A percentile compares a stretch with the other conserved stretches of the same genome.
Conservation (phyloP, 2,797 vertebrate genomes). For the Tolypeutes matacus region DNA sequence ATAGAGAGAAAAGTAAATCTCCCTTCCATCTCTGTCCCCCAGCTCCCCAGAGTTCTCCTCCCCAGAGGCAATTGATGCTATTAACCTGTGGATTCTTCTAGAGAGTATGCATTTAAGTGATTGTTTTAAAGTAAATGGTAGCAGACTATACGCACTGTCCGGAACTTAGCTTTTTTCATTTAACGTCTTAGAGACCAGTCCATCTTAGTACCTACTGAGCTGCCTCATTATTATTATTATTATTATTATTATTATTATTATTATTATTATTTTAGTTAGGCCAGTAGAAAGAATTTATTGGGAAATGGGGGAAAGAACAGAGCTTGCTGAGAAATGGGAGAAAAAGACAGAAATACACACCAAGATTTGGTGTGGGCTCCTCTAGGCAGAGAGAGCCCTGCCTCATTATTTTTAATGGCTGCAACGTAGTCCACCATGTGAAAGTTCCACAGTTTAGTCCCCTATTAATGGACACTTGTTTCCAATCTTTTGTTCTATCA, state of each 20-base stretch:
- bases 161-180: not conserved
- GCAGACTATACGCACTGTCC: not conserved
- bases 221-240: no score
- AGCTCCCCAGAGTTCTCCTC: not conserved
- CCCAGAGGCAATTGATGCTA: not conserved
- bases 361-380: no score
- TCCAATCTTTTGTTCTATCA: conserved; percentile 42
- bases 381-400: not conserved
- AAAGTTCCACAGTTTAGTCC: conserved; percentile 35
- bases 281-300: no score
- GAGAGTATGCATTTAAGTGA: not conserved
- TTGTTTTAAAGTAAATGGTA: not conserved
- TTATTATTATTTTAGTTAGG: no score
- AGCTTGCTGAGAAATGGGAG: no score
- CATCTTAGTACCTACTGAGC: not conserved
- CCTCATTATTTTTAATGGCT: conserved; percentile 2
- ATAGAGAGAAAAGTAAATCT: not conserved
- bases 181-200: not conserved
- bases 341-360: no score
- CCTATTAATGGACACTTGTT: not conserved
- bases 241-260: no score
- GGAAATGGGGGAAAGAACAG: no score
- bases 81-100: not conserved
- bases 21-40: not conserved
- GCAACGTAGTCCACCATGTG: not conserved